Base-by-base conservation (phyloP, 2,797 vertebrate species). In the Pipistrellus pygmaeus region DNA sequence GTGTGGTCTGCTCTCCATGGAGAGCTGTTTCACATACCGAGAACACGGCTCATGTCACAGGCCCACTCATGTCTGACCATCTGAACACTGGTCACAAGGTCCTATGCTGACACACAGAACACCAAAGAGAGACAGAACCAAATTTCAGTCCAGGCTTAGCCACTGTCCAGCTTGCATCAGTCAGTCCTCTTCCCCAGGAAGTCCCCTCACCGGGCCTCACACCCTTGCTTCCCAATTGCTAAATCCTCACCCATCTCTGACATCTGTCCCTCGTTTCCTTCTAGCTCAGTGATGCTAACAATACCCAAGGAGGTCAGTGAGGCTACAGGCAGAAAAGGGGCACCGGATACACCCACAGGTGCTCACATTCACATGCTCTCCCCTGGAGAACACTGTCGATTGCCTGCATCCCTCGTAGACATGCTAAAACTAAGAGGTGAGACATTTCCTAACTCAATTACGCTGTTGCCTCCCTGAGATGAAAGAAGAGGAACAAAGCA, bases 1-100 rank as follows among this genome's bases (percentile, higher is more conserved):
- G 4, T 1, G 0, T 5, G 46, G 55, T 41, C 32, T 2, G 1
- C 23, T 68, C 38, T 81, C 69, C 44, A 12, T 0, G 1, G 57
- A 78, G 57, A 3, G 1, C 8, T 17, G 4, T 20, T 80, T 69
- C 30, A 14, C 18, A 7, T 6, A 23, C n/a, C 5, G 46, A 91
- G 53, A 75, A 46, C 20, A 41, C 11, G 11, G 21, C 85, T 55
- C 1, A 38, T 8, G 11, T 21, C 66, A 81, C 71, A 68, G 0
- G 5, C 17, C 25, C 25, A 15, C 20, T 11, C 41, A 8, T 0
- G 0, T 32, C 41, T n/a, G 15, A 44, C 12, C 20, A 41, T 55
- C 83, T 4, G 6, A 69, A 72, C 41, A 5, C 44, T 25, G 62
- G 38, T n/a, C 55, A 23, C 0, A 4, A 51, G 68, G 66, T 76